Evolutionary conservation across 1,140 invertebrate genomes (phyloP), one percentile per base, ranked within the genome.

Genomic region (Acyrthosiphon pisum): DNA sequence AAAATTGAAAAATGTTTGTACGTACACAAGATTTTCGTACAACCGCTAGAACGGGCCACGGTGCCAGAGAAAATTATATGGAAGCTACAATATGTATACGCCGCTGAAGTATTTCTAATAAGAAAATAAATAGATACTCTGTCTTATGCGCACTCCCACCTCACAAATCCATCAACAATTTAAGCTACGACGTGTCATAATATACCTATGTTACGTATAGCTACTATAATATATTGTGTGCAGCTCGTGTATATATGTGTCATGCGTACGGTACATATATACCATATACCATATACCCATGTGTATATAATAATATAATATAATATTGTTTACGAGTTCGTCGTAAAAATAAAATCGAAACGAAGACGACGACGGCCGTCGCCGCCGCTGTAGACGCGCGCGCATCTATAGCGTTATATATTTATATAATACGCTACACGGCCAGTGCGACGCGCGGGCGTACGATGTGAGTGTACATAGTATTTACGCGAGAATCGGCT

Each of bases 311-410:
- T 41, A 41, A 3, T 41, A 3, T 41, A 41, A 41, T 50, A 53
- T 53, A 53, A 53, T 53, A 22, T 53, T 22, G 48, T 50, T 0
- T 7, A 53, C n/a, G 60, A 76, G 14, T 18, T 35, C 11, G 14
- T 76, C 60, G 14, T 76, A 76, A 76, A 76, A 76, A 76, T 76
- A 76, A 76, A 76, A 76, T 76, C 60, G 14, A 76, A 76, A 76
- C 60, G 3, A 20, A 76, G 60, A 76, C 60, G 11, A 76, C 14
- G 60, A 26, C 56, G 11, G 30, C 20, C 30, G 20, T 11, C 60
- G 60, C 14, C 14, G 23, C 30, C 14, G 60, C 30, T n/a, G 30
- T n/a, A n/a, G 60, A 68, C 30, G 60, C 60, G 14, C 60, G 60
- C 30, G n/a, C 60, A 68, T 68, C 60, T 22, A 76, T n/a, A 84